phyloP scores from a whole-genome alignment of 2,797 vertebrate species.

The Potorous gilbertii region DNA sequence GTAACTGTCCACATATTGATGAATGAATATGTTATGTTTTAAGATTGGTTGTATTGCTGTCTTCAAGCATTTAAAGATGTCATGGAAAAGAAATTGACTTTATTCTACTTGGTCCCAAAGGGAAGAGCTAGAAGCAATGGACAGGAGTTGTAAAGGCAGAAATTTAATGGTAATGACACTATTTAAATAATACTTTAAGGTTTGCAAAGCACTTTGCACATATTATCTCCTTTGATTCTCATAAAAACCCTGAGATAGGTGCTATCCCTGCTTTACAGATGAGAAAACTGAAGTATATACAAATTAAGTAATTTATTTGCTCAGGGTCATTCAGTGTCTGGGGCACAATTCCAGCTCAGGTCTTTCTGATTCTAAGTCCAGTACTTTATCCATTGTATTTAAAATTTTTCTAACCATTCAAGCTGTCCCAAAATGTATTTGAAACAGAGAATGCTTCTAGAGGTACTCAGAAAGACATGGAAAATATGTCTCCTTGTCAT shows the following conservation, averaged over 20 bases:
- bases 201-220: neutral
- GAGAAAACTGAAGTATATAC: constrained; percentile 3
- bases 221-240: neutral
- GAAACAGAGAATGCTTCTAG: neutral
- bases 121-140: neutral
- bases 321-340: neutral
- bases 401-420: neutral
- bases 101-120: neutral
- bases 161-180: neutral
- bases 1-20: neutral
- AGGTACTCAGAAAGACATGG: neutral
- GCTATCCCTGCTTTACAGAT: constrained; percentile 10
- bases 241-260: neutral
- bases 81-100: neutral
- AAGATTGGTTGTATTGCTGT: neutral
- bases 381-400: neutral
- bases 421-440: neutral
- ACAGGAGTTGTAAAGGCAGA: neutral
- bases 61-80: neutral
- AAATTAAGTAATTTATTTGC: constrained; percentile 14
- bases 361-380: neutral
- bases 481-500: neutral
- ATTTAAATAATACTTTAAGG: neutral
- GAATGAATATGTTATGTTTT: neutral
- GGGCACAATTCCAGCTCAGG: neutral